A percentile compares a stretch with the other conserved stretches of the same genome.
These are phyloP conservation scores for Paedocypris micromegethes DNA, from an alignment of 2,797 vertebrate genomes.

Conservation along the genomic window DNA sequence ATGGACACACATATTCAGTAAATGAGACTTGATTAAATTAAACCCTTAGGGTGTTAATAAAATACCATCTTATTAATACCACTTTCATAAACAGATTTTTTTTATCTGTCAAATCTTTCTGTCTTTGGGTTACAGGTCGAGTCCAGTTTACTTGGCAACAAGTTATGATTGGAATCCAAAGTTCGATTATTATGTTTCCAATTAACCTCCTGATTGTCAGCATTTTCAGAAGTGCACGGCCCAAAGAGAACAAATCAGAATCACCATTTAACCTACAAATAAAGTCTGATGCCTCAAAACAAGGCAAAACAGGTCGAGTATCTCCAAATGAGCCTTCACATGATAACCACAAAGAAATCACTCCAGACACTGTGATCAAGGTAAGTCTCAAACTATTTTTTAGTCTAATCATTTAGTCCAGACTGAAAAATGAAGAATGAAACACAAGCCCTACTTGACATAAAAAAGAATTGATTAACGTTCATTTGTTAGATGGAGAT, in stretches of 20 bases:
- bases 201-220: constrained; percentile 94
- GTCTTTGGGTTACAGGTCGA: constrained; percentile 68
- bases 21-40: too few species aligned
- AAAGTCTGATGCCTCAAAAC: constrained; percentile 59
- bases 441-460: neutral
- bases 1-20: too few species aligned
- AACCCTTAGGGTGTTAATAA: too few species aligned
- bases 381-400: constrained; percentile 49
- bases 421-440: too few species aligned
- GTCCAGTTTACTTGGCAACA: constrained; percentile 95
- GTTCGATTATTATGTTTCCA: constrained; percentile 94
- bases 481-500: too few species aligned
- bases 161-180: constrained; percentile 90
- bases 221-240: constrained; percentile 83
- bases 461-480: too few species aligned
- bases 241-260: constrained; percentile 53
- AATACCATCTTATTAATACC: too few species aligned
- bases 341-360: constrained; percentile 68
- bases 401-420: too few species aligned
- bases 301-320: constrained; percentile 64
- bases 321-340: constrained; percentile 61
- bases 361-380: constrained; percentile 83
- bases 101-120: neutral
- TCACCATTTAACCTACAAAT: constrained; percentile 41
- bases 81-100: too few species aligned